These are phyloP conservation scores for Hozukius guyotensis DNA, from an alignment of 2,797 vertebrate species.

Conservation along the genomic window DNA sequence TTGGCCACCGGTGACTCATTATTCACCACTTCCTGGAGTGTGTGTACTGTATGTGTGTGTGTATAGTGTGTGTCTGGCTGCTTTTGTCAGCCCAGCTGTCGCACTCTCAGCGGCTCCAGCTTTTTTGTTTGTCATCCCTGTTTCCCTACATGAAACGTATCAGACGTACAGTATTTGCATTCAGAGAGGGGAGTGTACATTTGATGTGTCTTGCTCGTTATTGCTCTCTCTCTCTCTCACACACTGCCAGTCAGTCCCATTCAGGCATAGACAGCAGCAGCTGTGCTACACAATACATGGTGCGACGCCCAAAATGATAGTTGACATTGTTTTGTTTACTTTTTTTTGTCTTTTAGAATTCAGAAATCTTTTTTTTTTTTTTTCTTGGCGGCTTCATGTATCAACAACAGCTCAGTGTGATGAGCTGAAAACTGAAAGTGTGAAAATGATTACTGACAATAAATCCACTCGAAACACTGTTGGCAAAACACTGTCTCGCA, in stretches of 20 bases:
- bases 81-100: constrained; percentile 68
- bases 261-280: constrained; percentile 12
- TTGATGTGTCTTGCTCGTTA: constrained; percentile 32
- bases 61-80: constrained; percentile 20
- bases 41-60: neutral
- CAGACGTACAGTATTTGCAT: constrained; percentile 37
- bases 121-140: constrained; percentile 52
- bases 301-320: neutral
- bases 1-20: constrained; percentile 54
- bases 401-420: constrained; percentile 14
- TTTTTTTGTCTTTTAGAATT: neutral
- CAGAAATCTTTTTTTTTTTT: neutral
- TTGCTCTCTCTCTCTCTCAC: neutral
- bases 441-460: constrained; percentile 14
- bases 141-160: constrained; percentile 43
- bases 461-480: neutral
- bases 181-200: constrained; percentile 12
- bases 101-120: constrained; percentile 18
- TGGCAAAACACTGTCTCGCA: constrained; percentile 7
- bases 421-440: neutral
- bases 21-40: constrained; percentile 42
- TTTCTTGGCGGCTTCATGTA: neutral
- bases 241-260: neutral
- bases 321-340: constrained; percentile 7
- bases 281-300: neutral